These are phyloP conservation scores for Acipenser oxyrinchus DNA, from an alignment of 2,797 vertebrate genomes.

Conservation along the genomic window DNA sequence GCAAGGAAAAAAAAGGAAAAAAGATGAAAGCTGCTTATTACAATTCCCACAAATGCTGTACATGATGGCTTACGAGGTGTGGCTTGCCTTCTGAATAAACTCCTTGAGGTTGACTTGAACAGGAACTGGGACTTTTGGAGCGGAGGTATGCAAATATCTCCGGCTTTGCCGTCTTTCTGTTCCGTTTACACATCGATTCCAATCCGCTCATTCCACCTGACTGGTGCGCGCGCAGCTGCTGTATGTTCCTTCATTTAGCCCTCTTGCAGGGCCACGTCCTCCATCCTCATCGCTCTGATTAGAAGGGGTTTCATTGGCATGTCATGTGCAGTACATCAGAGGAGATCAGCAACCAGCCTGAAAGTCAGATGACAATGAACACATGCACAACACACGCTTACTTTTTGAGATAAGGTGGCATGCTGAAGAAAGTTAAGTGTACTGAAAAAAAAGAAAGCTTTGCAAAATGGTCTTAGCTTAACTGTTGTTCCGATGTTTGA, in stretches of 20 bases:
- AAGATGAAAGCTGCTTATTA: no score
- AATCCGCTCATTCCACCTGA: slow-evolving; percentile 85
- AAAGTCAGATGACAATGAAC: slow-evolving; percentile 85
- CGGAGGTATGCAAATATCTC: slow-evolving; percentile 50
- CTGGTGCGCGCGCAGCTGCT: slow-evolving; percentile 75
- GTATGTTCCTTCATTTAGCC: slow-evolving; percentile 51
- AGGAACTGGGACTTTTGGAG: slow-evolving; percentile 54
- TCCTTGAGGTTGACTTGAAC: background rate
- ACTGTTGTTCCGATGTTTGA: no score
- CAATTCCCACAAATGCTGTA: no score
- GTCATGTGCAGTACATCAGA: slow-evolving; percentile 91
- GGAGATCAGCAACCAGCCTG: slow-evolving; percentile 80
- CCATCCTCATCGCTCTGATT: slow-evolving; percentile 71
- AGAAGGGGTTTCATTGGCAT: slow-evolving; percentile 66
- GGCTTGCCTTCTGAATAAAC: no score
- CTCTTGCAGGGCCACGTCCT: slow-evolving; percentile 56
- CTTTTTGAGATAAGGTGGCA: slow-evolving; percentile 17
- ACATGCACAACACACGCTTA: slow-evolving; percentile 44
- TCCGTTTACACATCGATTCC: slow-evolving; percentile 54
- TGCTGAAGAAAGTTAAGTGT: slow-evolving; percentile 5
- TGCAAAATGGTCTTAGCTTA: no score
- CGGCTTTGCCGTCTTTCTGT: slow-evolving; percentile 51
- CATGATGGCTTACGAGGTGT: no score
- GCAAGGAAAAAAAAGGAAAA: no score
- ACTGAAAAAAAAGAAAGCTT: no score